These are phyloP conservation scores for Orthonevra nobilis DNA, from an alignment of 2,888 invertebrate species.

Conservation along the genomic window DNA sequence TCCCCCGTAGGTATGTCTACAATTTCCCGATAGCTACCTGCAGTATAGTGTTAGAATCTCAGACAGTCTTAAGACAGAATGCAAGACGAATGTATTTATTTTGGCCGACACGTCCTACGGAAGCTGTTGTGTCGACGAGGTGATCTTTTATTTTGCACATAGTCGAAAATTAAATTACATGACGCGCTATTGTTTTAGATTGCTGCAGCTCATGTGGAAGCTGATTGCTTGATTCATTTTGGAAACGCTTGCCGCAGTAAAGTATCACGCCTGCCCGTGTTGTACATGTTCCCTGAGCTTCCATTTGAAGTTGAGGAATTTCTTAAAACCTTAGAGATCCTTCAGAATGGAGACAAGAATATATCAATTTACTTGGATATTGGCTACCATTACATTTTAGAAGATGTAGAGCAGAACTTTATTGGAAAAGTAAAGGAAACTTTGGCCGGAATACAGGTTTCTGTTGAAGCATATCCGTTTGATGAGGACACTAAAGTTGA, in stretches of 20 bases:
- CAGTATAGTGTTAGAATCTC: constrained; percentile 86
- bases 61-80: constrained; percentile 80
- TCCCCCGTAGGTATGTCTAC: constrained; percentile 86
- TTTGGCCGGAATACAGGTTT: constrained; percentile 71
- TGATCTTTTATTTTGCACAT: no score
- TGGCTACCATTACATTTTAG: constrained; percentile 84
- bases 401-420: constrained; percentile 76
- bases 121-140: constrained; percentile 83
- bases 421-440: constrained; percentile 69
- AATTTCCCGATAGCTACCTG: constrained; percentile 93
- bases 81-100: constrained; percentile 85
- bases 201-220: constrained; percentile 92
- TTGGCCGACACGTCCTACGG: constrained; percentile 96
- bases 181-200: constrained; percentile 87
- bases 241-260: constrained; percentile 93
- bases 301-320: constrained; percentile 82
- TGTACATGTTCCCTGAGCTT: constrained; percentile 86
- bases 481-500: constrained; percentile 71
- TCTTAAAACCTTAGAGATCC: constrained; percentile 75
- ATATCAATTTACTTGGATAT: constrained; percentile 86
- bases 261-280: constrained; percentile 87
- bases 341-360: constrained; percentile 76
- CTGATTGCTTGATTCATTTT: constrained; percentile 94
- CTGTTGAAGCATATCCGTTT: constrained; percentile 74
- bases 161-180: no score